Percentiles rank a stretch among this genome's conserved stretches.
Evolutionary conservation across 2,797 vertebrate species (phyloP).

Genomic region (Psittacula derbiana): DNA sequence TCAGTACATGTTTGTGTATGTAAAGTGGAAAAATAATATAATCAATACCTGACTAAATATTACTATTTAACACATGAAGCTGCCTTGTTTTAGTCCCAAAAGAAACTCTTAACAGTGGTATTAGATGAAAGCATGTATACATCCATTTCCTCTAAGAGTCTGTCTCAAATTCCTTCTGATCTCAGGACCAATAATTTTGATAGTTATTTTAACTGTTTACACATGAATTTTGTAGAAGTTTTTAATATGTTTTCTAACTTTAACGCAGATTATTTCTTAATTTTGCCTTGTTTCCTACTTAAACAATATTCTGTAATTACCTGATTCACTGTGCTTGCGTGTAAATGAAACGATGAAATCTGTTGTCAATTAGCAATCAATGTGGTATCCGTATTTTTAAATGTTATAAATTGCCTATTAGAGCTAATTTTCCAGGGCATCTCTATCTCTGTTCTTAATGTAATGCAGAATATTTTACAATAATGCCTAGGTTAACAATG

Average conservation of each 20-base stretch:
- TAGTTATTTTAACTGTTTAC: neutral
- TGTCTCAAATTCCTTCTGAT: neutral
- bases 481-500: constrained; percentile 84
- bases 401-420: constrained; percentile 75
- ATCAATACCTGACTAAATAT: neutral
- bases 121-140: neutral
- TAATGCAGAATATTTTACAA: constrained; percentile 82
- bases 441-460: constrained; percentile 59
- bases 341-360: constrained; percentile 38
- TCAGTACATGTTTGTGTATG: neutral
- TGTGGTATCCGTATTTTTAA: constrained; percentile 55
- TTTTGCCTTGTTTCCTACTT: neutral
- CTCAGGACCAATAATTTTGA: neutral
- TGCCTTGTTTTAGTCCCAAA: neutral
- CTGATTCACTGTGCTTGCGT: constrained; percentile 3
- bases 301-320: constrained; percentile 7
- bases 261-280: neutral
- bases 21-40: neutral
- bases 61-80: neutral
- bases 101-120: neutral
- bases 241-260: neutral
- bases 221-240: neutral
- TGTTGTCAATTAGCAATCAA: constrained; percentile 64
- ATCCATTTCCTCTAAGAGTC: neutral
- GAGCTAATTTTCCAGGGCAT: constrained; percentile 79